A percentile compares a stretch with the other conserved stretches of the same genome.
Evolutionary conservation across 2,113 vertebrate species (phyloP).

Genomic region (Cynoglossus semilaevis): DNA sequence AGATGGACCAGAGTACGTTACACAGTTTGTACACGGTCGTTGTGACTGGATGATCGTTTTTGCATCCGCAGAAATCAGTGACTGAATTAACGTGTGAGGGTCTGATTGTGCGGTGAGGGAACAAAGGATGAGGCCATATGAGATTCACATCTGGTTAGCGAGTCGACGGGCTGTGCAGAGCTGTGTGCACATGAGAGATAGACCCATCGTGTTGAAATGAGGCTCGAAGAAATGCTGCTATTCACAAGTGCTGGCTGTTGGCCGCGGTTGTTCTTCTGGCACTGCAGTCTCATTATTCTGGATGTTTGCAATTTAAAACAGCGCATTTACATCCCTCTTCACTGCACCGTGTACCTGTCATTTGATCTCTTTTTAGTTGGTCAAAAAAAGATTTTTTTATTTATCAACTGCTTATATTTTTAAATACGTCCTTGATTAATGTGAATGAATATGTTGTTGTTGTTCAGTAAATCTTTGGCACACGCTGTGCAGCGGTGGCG

Average conservation of each 20-base stretch:
- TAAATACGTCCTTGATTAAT: too few species aligned
- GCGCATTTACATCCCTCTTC: not conserved
- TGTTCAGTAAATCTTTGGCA: too few species aligned
- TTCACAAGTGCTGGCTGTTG: slow-evolving; percentile 20
- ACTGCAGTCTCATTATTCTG: slow-evolving; percentile 5
- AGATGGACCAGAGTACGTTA: slow-evolving; percentile 12
- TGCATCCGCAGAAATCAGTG: slow-evolving; percentile 25
- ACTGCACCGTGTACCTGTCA: too few species aligned
- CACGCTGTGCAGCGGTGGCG: too few species aligned
- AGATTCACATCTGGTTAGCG: slow-evolving; percentile 58
- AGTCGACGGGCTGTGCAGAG: slow-evolving; percentile 48
- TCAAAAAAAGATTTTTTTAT: too few species aligned
- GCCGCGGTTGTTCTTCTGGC: slow-evolving; percentile 12
- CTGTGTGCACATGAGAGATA: slow-evolving; percentile 41
- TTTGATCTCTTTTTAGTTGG: too few species aligned
- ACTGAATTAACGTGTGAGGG: slow-evolving; percentile 51
- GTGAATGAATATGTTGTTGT: too few species aligned
- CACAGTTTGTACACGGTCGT: slow-evolving; percentile 32
- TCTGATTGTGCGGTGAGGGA: slow-evolving; percentile 28
- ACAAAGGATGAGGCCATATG: slow-evolving; percentile 30
- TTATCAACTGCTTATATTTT: too few species aligned
- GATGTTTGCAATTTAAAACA: not conserved
- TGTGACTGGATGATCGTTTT: slow-evolving; percentile 32
- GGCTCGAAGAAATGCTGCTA: slow-evolving; percentile 26
- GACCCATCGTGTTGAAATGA: slow-evolving; percentile 47